phyloP scores from a whole-genome alignment of 1,140 invertebrate species.

The Zaprionus africanus region DNA sequence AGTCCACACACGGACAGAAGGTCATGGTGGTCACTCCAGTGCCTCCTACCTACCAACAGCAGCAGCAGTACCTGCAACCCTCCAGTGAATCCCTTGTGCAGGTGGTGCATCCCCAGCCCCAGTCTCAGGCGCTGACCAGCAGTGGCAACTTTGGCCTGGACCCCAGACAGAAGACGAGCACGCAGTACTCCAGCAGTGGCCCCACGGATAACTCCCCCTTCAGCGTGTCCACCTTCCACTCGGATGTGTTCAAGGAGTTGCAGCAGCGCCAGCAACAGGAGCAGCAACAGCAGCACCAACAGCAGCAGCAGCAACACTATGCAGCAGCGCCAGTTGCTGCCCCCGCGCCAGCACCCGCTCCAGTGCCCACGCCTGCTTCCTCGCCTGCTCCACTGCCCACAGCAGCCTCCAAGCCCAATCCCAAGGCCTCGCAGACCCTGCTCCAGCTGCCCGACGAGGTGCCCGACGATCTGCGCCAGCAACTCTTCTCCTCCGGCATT shows the following conservation, averaged over 20 bases:
- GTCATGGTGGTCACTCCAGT: slow-evolving; percentile 81
- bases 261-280: slow-evolving; percentile 69
- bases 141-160: slow-evolving; percentile 71
- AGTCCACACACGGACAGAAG: slow-evolving; percentile 79
- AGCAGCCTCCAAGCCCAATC: slow-evolving; percentile 55
- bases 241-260: slow-evolving; percentile 80
- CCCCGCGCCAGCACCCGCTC: slow-evolving; percentile 3
- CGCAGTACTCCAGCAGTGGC: slow-evolving; percentile 38
- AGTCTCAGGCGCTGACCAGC: slow-evolving; percentile 34
- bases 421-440: slow-evolving; percentile 84
- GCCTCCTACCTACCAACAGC: slow-evolving; percentile 63
- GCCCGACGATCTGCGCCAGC: slow-evolving; percentile 92
- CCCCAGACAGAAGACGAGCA: slow-evolving; percentile 47
- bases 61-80: slow-evolving; percentile 73
- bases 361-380: not conserved
- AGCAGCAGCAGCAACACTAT: not conserved
- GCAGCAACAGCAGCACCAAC: slow-evolving; percentile 39
- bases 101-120: slow-evolving; percentile 62
- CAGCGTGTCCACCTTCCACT: slow-evolving; percentile 78
- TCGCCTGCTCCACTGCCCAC: slow-evolving; percentile 21
- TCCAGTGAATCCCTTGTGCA: slow-evolving; percentile 58
- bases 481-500: slow-evolving; percentile 93
- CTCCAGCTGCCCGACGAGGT: slow-evolving; percentile 93
- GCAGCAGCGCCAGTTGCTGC: slow-evolving; percentile 31
- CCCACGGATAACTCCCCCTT: slow-evolving; percentile 62